phyloP scores from a whole-genome alignment of 2,888 invertebrate genomes.

The Leptothorax acervorum region DNA sequence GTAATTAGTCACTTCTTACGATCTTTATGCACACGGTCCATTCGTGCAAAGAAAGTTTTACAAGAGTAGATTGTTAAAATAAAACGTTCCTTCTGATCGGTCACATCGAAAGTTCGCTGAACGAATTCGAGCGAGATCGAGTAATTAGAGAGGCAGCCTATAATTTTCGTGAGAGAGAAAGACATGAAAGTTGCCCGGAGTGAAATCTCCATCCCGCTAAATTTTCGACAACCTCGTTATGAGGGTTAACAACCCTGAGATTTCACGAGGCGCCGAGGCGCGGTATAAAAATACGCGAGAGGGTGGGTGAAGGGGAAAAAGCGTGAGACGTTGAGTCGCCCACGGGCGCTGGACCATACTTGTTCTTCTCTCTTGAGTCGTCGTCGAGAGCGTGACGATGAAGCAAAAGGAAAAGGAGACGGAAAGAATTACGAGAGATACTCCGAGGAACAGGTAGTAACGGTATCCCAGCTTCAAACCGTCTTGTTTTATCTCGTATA shows the following conservation, averaged over 20 bases:
- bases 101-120: constrained; percentile 39
- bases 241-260: constrained; percentile 69
- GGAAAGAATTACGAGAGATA: constrained; percentile 51
- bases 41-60: constrained; percentile 16
- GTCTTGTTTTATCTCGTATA: constrained; percentile 40
- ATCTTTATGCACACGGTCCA: neutral
- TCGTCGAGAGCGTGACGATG: constrained; percentile 37
- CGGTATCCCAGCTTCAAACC: constrained; percentile 72
- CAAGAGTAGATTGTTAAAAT: neutral
- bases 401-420: constrained; percentile 20
- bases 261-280: constrained; percentile 51
- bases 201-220: constrained; percentile 40
- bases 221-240: constrained; percentile 46
- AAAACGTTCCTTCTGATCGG: constrained; percentile 17
- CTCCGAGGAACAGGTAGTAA: constrained; percentile 79
- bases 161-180: constrained; percentile 40
- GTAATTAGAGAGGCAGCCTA: constrained; percentile 42
- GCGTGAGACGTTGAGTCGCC: constrained; percentile 35
- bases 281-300: constrained; percentile 2
- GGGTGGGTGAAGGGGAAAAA: constrained; percentile 32
- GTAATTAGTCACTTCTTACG: neutral
- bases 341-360: constrained; percentile 12
- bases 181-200: constrained; percentile 43
- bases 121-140: constrained; percentile 32
- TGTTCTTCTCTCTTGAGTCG: constrained; percentile 13